Evolutionary conservation across 1,140 invertebrate species (phyloP).

Genomic region (Drosophila santomea): DNA sequence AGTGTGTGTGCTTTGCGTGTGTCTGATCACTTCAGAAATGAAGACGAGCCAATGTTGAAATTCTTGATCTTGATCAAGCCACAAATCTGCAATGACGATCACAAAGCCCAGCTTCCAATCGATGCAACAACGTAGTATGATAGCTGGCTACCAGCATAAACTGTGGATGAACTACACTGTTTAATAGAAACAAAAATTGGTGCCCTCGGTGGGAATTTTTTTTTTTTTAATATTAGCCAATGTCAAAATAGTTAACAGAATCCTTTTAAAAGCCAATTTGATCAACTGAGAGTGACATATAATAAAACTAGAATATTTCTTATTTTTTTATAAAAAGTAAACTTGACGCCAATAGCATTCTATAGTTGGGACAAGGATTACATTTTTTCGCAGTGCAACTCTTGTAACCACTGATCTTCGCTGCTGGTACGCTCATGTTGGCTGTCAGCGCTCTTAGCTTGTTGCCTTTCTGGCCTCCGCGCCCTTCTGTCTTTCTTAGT

Average conservation of each 20-base stretch:
- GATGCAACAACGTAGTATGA: conserved; percentile 26
- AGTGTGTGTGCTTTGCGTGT: conserved; percentile 47
- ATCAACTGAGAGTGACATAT: no score
- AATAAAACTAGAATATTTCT: no score
- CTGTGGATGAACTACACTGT: background rate
- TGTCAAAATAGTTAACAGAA: no score
- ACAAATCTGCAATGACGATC: conserved; percentile 72
- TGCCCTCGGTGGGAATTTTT: no score
- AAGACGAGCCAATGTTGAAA: conserved; percentile 70
- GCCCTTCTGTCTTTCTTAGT: conserved; percentile 18
- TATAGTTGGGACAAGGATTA: background rate
- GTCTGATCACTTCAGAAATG: conserved; percentile 54
- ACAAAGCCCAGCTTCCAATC: conserved; percentile 41
- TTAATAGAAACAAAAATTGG: no score
- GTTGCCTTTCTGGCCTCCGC: conserved; percentile 42
- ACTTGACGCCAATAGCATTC: background rate
- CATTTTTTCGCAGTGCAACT: conserved; percentile 30
- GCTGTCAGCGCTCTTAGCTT: conserved; percentile 76
- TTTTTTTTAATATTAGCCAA: no score
- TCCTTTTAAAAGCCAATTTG: no score
- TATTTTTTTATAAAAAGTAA: no score
- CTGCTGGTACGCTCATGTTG: conserved; percentile 78
- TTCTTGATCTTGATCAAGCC: conserved; percentile 55
- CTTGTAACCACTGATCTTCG: conserved; percentile 54
- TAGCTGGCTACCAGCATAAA: conserved; percentile 24